A percentile compares a stretch with the other conserved stretches of the same genome.
phyloP scores from a whole-genome alignment of 2,113 vertebrate genomes.

The Chelonoidis abingdonii region DNA sequence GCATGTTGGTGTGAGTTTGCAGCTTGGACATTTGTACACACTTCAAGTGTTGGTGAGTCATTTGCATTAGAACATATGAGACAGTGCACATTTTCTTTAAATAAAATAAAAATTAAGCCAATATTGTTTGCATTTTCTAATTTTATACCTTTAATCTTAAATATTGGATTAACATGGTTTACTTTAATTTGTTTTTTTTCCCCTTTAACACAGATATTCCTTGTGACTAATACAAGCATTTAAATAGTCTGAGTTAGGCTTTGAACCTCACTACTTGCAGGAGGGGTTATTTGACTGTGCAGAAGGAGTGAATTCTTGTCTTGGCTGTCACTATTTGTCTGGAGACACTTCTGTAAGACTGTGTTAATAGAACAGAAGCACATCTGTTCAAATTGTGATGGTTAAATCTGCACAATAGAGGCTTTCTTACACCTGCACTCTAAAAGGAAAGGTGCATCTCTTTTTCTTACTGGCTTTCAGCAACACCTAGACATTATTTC shows the following conservation, averaged over 20 bases:
- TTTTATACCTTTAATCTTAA: neutral
- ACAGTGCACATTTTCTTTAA: neutral
- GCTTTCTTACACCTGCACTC: neutral
- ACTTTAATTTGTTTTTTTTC: neutral
- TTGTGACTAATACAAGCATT: neutral
- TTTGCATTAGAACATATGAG: neutral
- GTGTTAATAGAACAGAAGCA: neutral
- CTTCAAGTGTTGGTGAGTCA: neutral
- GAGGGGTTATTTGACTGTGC: neutral
- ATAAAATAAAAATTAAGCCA: neutral
- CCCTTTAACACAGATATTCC: neutral
- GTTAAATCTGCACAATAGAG: neutral
- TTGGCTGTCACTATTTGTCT: neutral
- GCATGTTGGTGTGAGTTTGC: neutral
- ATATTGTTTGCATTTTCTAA: neutral
- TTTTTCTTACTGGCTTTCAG: neutral
- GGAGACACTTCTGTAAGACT: neutral
- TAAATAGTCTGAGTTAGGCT: neutral
- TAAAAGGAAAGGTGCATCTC: neutral
- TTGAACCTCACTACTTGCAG: neutral
- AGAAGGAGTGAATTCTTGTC: neutral
- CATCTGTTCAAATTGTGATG: neutral
- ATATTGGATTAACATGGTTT: neutral
- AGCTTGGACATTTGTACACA: neutral
- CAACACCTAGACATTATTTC: neutral